These are phyloP conservation scores for Spatulosminthurus flaviceps DNA, from an alignment of 2,888 invertebrate genomes.

Conservation along the genomic window DNA sequence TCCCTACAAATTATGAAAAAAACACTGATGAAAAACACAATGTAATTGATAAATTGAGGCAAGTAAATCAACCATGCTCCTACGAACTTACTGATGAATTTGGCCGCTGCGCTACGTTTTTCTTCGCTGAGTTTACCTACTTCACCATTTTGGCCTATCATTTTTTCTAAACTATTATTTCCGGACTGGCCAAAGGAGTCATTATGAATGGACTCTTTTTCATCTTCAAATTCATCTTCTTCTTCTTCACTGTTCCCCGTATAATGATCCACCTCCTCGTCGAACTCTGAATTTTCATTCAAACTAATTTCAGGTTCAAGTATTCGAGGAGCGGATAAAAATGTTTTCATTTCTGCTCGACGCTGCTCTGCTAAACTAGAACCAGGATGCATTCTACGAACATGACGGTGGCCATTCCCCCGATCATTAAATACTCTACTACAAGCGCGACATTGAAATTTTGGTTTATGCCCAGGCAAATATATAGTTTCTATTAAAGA, in stretches of 20 bases:
- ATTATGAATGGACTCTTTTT: constrained; percentile 13
- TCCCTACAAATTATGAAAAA: constrained; percentile 3
- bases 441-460: constrained; percentile 34
- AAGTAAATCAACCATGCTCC: not conserved
- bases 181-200: not conserved
- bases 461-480: not conserved
- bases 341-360: not conserved
- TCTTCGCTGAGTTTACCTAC: constrained; percentile 22
- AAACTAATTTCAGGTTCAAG: constrained; percentile 18
- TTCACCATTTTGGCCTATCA: not conserved
- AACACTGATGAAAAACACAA: not conserved
- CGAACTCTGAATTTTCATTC: constrained; percentile 22
- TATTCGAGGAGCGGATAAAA: not conserved
- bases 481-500: constrained; percentile 19
- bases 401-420: constrained; percentile 39
- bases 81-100: constrained; percentile 22
- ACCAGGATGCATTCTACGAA: constrained; percentile 40
- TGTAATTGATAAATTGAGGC: not conserved
- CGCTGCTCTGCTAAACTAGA: constrained; percentile 20
- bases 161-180: not conserved
- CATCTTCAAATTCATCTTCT: constrained; percentile 33
- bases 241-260: constrained; percentile 9
- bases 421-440: constrained; percentile 31
- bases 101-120: constrained; percentile 16
- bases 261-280: not conserved